A percentile compares a stretch with the other conserved stretches of the same genome.
These are phyloP conservation scores for Pteria penguin DNA, from an alignment of 2,888 invertebrate genomes.

Conservation along the genomic window DNA sequence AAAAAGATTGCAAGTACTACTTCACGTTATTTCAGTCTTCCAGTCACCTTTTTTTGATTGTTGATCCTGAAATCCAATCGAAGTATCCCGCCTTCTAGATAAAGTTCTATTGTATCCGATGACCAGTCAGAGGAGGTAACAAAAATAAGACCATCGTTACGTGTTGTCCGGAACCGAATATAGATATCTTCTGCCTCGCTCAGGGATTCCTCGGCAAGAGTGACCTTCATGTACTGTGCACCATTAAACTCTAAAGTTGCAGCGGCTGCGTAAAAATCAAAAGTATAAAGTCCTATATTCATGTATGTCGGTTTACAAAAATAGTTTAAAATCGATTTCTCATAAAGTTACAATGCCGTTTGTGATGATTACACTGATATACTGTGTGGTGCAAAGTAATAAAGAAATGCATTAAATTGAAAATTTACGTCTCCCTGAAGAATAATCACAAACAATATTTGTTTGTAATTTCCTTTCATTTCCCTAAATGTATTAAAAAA, in stretches of 20 bases:
- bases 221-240: conserved; percentile 90
- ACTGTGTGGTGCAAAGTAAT: no score
- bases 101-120: conserved; percentile 91
- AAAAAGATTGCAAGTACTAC: not conserved
- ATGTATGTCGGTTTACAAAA: no score
- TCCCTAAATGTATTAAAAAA: no score
- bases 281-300: no score
- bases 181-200: conserved; percentile 94
- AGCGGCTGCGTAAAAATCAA: conserved; percentile 91
- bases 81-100: conserved; percentile 90
- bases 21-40: not conserved
- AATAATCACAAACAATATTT: no score
- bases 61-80: conserved; percentile 90
- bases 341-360: no score
- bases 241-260: conserved; percentile 93
- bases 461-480: no score
- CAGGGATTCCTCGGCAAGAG: conserved; percentile 85
- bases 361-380: no score
- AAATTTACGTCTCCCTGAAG: no score
- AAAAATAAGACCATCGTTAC: conserved; percentile 84
- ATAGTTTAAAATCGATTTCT: no score
- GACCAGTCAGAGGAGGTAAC: conserved; percentile 87
- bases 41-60: conserved; percentile 89
- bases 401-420: no score
- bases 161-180: conserved; percentile 90